Evolutionary conservation across 1,140 invertebrate genomes (phyloP).

Genomic region (Pogonomyrmex barbatus): DNA sequence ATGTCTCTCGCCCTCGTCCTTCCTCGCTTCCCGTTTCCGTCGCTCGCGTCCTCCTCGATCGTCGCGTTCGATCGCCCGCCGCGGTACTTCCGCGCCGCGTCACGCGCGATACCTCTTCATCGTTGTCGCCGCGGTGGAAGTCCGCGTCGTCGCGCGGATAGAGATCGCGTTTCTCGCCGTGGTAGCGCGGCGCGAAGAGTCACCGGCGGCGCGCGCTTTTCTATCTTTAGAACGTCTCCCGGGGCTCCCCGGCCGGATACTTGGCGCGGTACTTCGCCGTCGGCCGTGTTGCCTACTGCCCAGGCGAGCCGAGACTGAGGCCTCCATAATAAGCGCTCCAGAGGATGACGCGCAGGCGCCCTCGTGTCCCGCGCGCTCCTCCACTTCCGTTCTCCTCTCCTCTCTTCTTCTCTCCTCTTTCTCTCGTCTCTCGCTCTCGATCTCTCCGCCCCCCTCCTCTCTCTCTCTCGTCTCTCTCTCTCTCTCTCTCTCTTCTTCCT

Average conservation of each 20-base stretch:
- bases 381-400: constrained; percentile 28
- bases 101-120: constrained; percentile 38
- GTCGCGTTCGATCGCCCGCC: constrained; percentile 36
- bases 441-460: not conserved
- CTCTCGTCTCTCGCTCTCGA: not conserved
- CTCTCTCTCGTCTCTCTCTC: constrained; percentile 28
- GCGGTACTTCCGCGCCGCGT: not conserved
- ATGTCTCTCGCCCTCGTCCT: not conserved
- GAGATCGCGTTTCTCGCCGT: constrained; percentile 1
- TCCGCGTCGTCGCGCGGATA: constrained; percentile 2
- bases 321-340: constrained; percentile 79
- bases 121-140: not conserved
- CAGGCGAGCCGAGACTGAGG: constrained; percentile 84
- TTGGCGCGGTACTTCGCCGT: constrained; percentile 61
- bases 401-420: constrained; percentile 8
- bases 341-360: constrained; percentile 78
- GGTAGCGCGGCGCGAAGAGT: constrained; percentile 35
- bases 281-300: constrained; percentile 80
- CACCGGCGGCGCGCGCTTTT: constrained; percentile 50
- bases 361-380: constrained; percentile 53
- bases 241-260: constrained; percentile 56
- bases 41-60: constrained; percentile 33
- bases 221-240: constrained; percentile 74
- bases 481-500: not conserved
- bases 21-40: not conserved